Percentiles rank a stretch among this genome's conserved stretches.
Evolutionary conservation across 2,888 invertebrate species (phyloP).

Genomic region (Ceriagrion tenellum): DNA sequence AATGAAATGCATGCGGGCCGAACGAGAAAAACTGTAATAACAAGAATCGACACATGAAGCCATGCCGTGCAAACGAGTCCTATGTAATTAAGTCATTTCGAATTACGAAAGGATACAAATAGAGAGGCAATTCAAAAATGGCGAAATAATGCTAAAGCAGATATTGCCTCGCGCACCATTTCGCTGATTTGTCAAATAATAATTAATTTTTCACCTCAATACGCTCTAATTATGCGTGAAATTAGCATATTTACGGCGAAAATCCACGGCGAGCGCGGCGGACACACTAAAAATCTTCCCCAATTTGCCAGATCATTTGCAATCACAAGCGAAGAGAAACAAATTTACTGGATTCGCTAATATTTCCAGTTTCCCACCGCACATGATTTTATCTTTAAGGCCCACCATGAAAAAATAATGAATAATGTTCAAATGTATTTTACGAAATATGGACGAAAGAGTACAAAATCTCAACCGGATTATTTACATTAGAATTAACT

Average conservation of each 20-base stretch:
- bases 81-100: not conserved
- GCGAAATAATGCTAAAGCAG: not conserved
- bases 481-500: too few species aligned
- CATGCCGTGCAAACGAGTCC: not conserved
- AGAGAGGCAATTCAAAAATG: not conserved
- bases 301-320: not conserved
- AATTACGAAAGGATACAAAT: not conserved
- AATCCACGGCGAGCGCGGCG: not conserved
- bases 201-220: slow-evolving; percentile 19
- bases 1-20: not conserved
- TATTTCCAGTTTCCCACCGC: not conserved
- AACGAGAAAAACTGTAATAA: not conserved
- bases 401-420: too few species aligned
- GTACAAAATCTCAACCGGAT: too few species aligned
- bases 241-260: slow-evolving; percentile 22
- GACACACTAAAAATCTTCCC: not conserved
- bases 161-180: not conserved
- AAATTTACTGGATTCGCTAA: not conserved
- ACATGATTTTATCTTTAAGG: too few species aligned
- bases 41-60: not conserved
- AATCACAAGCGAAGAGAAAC: not conserved
- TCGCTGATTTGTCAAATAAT: slow-evolving; percentile 20
- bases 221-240: not conserved
- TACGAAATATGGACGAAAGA: too few species aligned
- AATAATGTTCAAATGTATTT: too few species aligned